A percentile compares a stretch with the other conserved stretches of the same genome.
phyloP scores from a whole-genome alignment of 2,797 vertebrate species.

The Dryobates pubescens region DNA sequence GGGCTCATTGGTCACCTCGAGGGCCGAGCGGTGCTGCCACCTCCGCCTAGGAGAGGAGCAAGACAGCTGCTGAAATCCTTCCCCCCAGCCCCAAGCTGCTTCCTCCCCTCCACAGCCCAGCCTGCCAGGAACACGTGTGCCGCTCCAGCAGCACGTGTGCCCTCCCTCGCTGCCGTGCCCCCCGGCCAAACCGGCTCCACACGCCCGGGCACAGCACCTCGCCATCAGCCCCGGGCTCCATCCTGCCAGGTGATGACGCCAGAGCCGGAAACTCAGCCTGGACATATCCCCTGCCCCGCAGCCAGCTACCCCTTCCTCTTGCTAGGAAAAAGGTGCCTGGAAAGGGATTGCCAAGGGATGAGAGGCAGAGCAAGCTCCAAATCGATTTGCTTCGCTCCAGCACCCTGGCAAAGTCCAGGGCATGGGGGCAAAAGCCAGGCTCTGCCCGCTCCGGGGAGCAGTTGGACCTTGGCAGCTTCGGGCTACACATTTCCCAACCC shows the following conservation, averaged over 20 bases:
- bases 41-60: slow-evolving; percentile 73
- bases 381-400: accelerated
- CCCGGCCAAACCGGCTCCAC: accelerated
- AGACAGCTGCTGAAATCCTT: accelerated
- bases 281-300: background rate
- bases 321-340: accelerated
- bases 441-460: background rate
- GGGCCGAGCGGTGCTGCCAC: slow-evolving; percentile 72
- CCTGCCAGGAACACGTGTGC: accelerated
- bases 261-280: accelerated
- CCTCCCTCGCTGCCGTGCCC: accelerated
- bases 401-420: background rate
- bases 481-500: background rate
- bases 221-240: accelerated
- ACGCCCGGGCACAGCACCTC: background rate
- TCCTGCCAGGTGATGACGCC: accelerated
- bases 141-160: too few relatives aligned
- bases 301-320: accelerated
- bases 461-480: background rate
- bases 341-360: background rate
- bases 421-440: background rate
- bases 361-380: background rate
- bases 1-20: slow-evolving; percentile 90
- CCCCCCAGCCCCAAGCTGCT: accelerated
- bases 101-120: background rate